These are phyloP conservation scores for Bradypus variegatus DNA, from an alignment of 2,797 vertebrate species.

Conservation along the genomic window DNA sequence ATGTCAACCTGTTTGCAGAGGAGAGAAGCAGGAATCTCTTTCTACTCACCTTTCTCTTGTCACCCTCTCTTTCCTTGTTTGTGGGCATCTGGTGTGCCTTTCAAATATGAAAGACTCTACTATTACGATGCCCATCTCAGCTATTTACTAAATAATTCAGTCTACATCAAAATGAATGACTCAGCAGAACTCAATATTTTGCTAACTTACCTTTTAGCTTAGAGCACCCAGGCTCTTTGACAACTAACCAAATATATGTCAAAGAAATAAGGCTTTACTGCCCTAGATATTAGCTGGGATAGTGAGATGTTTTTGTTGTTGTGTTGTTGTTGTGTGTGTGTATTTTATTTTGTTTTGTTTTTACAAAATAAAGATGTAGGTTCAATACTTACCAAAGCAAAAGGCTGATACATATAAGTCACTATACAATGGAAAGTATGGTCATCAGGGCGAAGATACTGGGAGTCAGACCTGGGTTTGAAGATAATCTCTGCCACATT, in stretches of 20 bases:
- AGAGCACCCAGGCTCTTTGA: neutral
- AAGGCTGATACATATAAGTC: neutral
- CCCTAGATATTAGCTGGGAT: neutral
- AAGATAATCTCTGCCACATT: neutral
- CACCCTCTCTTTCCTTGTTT: neutral
- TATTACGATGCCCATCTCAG: neutral
- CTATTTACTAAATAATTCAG: neutral
- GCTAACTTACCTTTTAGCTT: neutral
- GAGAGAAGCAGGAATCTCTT: neutral
- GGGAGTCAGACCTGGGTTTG: neutral
- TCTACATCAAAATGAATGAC: neutral
- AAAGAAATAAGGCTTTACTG: neutral
- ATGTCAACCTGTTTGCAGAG: neutral
- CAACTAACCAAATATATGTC: neutral
- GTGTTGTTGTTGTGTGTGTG: no score
- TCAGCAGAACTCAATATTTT: neutral
- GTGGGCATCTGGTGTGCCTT: neutral
- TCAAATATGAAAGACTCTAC: neutral
- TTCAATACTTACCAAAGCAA: neutral
- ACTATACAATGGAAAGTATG: neutral
- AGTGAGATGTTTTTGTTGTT: no score
- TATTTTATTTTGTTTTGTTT: neutral
- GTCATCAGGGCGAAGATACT: neutral
- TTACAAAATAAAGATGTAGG: neutral
- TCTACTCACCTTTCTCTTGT: neutral